Conservation (phyloP, 1,140 invertebrate genomes). For the Drosophila lini region DNA sequence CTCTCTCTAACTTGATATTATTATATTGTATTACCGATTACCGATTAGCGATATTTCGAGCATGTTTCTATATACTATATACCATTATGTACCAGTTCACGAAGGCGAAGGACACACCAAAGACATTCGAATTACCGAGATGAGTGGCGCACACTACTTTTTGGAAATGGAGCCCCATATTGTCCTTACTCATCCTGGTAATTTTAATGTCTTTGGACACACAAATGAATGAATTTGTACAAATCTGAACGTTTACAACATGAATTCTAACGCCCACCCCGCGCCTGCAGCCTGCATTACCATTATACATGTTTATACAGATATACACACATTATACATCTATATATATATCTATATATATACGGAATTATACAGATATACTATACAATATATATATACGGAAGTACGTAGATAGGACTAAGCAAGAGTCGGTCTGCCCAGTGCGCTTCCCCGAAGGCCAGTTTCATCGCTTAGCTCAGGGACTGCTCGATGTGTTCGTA, state of each 20-base stretch:
- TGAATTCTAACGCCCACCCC: conserved; percentile 29
- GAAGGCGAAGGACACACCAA: conserved; percentile 8
- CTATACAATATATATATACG: conserved; percentile 35
- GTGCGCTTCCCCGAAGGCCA: conserved; percentile 15
- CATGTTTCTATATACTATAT: conserved; percentile 18
- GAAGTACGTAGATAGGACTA: conserved; percentile 27
- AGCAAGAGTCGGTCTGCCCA: background rate
- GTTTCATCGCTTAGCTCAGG: conserved; percentile 40
- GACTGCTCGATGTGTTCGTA: conserved; percentile 46
- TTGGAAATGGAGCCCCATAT: too few species aligned
- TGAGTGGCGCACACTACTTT: too few species aligned
- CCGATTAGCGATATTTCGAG: conserved; percentile 7
- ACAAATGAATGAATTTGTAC: conserved; percentile 37
- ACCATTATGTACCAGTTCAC: conserved; percentile 41
- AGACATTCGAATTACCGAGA: too few species aligned
- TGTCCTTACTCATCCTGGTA: too few species aligned
- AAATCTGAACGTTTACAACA: conserved; percentile 31
- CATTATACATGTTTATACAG: conserved; percentile 37
- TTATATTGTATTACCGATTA: conserved; percentile 2
- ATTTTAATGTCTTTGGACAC: background rate
- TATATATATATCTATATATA: conserved; percentile 24
- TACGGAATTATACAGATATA: conserved; percentile 26
- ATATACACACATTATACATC: conserved; percentile 34
- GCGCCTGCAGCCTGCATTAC: conserved; percentile 51
- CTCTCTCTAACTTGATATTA: conserved; percentile 15